Evolutionary conservation across 2,113 vertebrate genomes (phyloP).

Genomic region (Calonectris borealis): DNA sequence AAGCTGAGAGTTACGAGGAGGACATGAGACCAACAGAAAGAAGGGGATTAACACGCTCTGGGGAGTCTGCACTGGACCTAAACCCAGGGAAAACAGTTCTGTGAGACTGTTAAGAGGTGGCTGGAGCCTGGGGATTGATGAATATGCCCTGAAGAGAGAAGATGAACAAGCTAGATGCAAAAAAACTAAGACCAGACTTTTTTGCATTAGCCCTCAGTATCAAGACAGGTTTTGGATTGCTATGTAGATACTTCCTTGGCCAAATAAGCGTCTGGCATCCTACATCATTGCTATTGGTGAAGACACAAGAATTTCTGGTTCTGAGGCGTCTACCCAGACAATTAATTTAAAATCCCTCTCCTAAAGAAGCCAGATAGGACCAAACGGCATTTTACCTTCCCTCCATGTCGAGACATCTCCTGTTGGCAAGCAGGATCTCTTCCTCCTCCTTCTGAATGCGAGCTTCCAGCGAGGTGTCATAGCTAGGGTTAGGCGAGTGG

Average conservation of each 20-base stretch:
- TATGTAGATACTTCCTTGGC: background rate
- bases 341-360: background rate
- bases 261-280: background rate
- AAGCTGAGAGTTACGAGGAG: background rate
- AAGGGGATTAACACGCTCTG: background rate
- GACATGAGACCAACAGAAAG: background rate
- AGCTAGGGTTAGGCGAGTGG: conserved; percentile 93
- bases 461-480: conserved; percentile 92
- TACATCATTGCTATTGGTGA: background rate
- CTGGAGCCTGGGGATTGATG: background rate
- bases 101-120: background rate
- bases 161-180: background rate
- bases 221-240: conserved; percentile 1
- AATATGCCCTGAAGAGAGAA: background rate
- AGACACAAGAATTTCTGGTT: conserved; percentile 33
- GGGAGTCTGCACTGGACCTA: background rate
- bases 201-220: conserved; percentile 13
- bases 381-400: conserved; percentile 82
- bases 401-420: conserved; percentile 97
- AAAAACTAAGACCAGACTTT: background rate
- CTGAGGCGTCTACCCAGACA: background rate
- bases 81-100: background rate
- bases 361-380: background rate
- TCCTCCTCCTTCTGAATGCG: conserved; percentile 98
- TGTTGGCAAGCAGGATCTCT: conserved; percentile 96